Percentiles rank a stretch among this genome's conserved stretches.
These are phyloP conservation scores for Holothuria scabra DNA, from an alignment of 53 echinoderm and acorn worm genomes.

Conservation along the genomic window DNA sequence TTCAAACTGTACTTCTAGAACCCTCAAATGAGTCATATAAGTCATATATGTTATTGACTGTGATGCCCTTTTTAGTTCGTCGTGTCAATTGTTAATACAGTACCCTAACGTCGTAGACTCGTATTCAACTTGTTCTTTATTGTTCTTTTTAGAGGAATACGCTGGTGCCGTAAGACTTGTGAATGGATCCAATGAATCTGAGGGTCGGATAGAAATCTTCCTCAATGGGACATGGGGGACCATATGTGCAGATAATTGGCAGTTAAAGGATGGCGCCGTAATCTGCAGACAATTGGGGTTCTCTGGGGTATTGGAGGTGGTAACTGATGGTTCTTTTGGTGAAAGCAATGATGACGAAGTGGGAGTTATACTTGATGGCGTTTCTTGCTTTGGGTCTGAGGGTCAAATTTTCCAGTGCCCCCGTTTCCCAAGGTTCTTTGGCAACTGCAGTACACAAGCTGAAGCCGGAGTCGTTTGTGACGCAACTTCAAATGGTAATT, in stretches of 20 bases:
- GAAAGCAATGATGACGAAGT: neutral
- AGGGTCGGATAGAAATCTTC: conserved; percentile 9
- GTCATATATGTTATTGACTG: too few species aligned
- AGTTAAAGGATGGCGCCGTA: neutral
- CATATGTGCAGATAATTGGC: conserved; percentile 13
- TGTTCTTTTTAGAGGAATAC: neutral
- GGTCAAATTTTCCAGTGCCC: neutral
- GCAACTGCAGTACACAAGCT: neutral
- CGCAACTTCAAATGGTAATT: neutral
- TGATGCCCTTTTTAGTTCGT: too few species aligned
- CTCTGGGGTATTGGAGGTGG: conserved; percentile 6
- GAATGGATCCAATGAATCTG: neutral
- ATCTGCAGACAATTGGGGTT: conserved; percentile 23
- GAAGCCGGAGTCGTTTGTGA: conserved; percentile 25
- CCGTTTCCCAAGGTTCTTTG: neutral
- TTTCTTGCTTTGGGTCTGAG: conserved; percentile 4
- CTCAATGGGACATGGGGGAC: conserved; percentile 10
- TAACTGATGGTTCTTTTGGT: conserved; percentile 16
- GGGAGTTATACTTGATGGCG: neutral
- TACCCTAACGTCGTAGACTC: too few species aligned
- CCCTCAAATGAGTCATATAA: too few species aligned
- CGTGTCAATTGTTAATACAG: too few species aligned
- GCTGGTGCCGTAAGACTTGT: conserved; percentile 8
- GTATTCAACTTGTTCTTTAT: too few species aligned
- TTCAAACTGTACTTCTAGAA: too few species aligned